These are phyloP conservation scores for Ophioninae sp. DNA, from an alignment of 2,888 invertebrate species.

Conservation along the genomic window DNA sequence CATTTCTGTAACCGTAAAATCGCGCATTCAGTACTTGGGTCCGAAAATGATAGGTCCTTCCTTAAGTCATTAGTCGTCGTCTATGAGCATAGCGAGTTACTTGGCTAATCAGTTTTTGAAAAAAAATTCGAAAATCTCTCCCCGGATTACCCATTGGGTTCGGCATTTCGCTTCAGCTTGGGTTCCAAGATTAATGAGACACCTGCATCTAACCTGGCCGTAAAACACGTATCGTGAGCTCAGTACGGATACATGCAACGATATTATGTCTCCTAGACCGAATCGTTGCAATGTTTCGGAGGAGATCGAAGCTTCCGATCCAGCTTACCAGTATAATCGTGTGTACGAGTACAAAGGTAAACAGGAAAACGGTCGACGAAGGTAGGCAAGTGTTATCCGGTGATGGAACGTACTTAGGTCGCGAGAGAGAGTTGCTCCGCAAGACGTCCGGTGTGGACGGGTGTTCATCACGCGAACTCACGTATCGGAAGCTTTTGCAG, in stretches of 20 bases:
- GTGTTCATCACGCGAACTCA: conserved; percentile 51
- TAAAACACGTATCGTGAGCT: neutral
- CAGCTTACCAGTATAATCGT: neutral
- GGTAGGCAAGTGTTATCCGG: conserved; percentile 8
- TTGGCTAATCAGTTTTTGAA: no score
- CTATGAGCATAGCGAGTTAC: no score
- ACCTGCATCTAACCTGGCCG: neutral
- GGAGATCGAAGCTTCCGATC: conserved; percentile 45
- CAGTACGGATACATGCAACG: neutral
- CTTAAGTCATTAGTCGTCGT: no score
- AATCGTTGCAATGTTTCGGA: conserved; percentile 6
- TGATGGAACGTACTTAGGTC: conserved; percentile 15
- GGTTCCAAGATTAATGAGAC: neutral
- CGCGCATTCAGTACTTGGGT: no score
- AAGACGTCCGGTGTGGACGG: conserved; percentile 51
- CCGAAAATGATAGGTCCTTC: no score
- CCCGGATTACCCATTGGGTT: no score
- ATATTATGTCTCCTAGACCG: neutral
- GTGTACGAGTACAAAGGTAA: neutral
- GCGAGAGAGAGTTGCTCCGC: conserved; percentile 9
- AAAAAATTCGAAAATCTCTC: no score
- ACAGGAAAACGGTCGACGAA: conserved; percentile 7
- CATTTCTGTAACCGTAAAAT: no score
- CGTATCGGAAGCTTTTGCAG: conserved; percentile 24
- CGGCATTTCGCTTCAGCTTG: neutral